Conservation (phyloP, 2,888 invertebrate species). For the Eupithecia subfuscata region DNA sequence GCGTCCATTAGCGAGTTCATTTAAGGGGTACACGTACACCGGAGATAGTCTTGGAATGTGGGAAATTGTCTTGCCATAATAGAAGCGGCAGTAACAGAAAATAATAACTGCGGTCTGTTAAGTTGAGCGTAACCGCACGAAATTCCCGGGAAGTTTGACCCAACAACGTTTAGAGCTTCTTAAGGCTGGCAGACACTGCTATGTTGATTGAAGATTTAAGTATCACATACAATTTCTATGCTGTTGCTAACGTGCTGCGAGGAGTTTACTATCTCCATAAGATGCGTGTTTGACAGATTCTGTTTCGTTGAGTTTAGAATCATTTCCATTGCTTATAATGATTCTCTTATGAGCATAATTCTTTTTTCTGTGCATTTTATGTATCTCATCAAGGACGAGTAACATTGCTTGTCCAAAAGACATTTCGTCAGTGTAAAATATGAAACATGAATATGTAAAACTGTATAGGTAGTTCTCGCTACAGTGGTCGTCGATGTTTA, state of each 20-base stretch:
- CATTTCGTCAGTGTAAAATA: not conserved
- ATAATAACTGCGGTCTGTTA: constrained; percentile 5
- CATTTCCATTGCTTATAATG: no score
- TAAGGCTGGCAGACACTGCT: not conserved
- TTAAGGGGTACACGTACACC: constrained; percentile 47
- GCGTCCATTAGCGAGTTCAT: constrained; percentile 69
- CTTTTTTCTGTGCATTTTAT: no score
- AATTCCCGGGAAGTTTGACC: not conserved
- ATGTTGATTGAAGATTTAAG: not conserved
- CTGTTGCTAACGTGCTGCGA: not conserved
- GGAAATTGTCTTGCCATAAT: constrained; percentile 15
- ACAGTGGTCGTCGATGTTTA: not conserved
- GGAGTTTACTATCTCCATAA: not conserved
- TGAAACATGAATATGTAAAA: no score
- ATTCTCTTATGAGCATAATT: no score
- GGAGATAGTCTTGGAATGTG: constrained; percentile 30
- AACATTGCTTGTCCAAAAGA: no score
- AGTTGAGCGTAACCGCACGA: not conserved
- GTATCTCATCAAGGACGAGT: no score
- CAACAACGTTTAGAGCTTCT: not conserved
- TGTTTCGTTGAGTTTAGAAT: not conserved
- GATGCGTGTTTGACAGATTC: not conserved
- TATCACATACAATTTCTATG: not conserved
- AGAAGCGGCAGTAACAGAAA: constrained; percentile 2
- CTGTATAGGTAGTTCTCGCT: no score